Base-by-base conservation (phyloP, 1,140 invertebrate species). In the Nasonia longicornis region DNA sequence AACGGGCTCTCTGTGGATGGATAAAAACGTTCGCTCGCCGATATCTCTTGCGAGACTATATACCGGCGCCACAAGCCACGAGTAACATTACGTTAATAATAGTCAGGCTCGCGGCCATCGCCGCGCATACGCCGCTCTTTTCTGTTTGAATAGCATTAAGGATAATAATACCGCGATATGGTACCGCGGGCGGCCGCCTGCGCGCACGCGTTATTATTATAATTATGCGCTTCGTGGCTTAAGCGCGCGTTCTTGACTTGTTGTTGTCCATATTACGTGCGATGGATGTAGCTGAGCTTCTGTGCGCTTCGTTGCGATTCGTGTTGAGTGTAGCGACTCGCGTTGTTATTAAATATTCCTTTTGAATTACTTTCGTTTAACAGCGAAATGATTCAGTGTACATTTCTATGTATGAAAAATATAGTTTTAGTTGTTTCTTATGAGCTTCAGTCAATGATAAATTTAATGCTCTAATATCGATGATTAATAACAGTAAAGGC, bases 81-180 rank as follows among this genome's bases (percentile, higher is more conserved):
- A 81, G 82, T 75, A 73, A 78, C 31, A 71, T 83, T 80, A 73
- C 20, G 35, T 58, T 83, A 83, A 82, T 84, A 81, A 82, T 72
- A 75, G 48, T 67, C 73, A 76, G 14, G 77, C 29, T 52, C 76
- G 45, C 20, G 79, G 38, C 77, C 29, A 82, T 63, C 69, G 72
- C 63, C 63, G 11, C 67, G 73, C 64, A 63, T 64, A 14, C 79
- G 72, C 77, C 38, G 26, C 71, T 42, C 74, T 77, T 31, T 45
- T 22, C 70, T 83, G 77, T 85, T 84, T 82, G 81, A 84, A 83
- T 79, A 85, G 83, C 73, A 81, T 80, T 84, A 83, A 35, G 64
- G 79, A 82, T 83, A 82, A 84, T 83, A 84, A 83, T 84, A 83
- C 77, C 52, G 2, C 8, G 70, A 67, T 48, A 12, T 2, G 7